Evolutionary conservation across 53 echinoderm and acorn worm genomes (phyloP).

Genomic region (Henricia sp.): DNA sequence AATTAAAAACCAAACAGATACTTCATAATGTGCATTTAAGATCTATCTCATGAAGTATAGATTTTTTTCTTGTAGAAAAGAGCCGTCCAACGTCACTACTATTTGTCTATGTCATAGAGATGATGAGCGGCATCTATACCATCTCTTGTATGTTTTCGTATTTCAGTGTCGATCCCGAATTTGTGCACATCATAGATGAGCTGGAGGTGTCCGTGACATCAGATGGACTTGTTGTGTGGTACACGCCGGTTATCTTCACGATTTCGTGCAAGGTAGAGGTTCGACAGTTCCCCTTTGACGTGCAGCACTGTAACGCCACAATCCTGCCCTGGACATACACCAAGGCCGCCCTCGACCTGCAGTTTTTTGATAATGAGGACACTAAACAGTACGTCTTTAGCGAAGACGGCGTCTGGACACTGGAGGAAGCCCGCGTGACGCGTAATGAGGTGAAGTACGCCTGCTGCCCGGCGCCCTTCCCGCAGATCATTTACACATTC

Average conservation of each 20-base stretch:
- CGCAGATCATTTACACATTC: conserved; percentile 68
- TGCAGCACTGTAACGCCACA: conserved; percentile 64
- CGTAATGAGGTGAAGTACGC: conserved; percentile 24
- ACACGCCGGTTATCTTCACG: conserved; percentile 58
- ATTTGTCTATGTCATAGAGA: no score
- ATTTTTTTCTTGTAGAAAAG: no score
- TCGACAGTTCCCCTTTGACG: conserved; percentile 71
- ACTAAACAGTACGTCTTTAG: conserved; percentile 62
- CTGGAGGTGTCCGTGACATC: conserved; percentile 36
- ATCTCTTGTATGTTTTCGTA: background rate
- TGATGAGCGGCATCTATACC: background rate
- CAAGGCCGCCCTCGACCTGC: conserved; percentile 33
- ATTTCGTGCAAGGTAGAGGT: conserved; percentile 77
- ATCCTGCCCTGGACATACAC: conserved; percentile 72
- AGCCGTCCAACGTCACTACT: no score
- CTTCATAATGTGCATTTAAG: no score
- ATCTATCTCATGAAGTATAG: no score
- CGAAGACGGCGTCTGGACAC: conserved; percentile 83
- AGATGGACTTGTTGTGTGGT: conserved; percentile 66
- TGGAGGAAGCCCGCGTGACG: conserved; percentile 11
- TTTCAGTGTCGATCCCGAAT: conserved; percentile 63
- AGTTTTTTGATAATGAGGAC: conserved; percentile 56
- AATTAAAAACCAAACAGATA: background rate
- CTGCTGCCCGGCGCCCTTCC: conserved; percentile 77
- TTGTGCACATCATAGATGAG: conserved; percentile 38